phyloP scores from a whole-genome alignment of 1,140 invertebrate species.

The Macrotrachela quadricornifera region DNA sequence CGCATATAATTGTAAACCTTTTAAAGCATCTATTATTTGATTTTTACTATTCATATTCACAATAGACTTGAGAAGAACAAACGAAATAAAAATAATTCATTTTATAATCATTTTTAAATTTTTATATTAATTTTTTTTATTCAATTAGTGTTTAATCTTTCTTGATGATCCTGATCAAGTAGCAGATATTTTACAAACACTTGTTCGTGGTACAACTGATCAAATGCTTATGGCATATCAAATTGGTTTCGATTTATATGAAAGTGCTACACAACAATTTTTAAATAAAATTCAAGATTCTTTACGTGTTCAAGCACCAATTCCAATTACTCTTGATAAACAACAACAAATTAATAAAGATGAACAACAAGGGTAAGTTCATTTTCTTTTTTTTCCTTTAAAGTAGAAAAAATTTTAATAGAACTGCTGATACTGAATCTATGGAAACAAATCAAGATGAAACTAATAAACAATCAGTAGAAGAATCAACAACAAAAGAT shows the following conservation, averaged over 20 bases:
- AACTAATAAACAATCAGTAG: neutral
- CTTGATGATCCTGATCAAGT: constrained; percentile 58
- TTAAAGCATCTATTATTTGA: too few relatives aligned
- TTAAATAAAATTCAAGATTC: constrained; percentile 1
- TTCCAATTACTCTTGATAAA: neutral
- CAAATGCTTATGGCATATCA: constrained; percentile 87
- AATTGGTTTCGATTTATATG: constrained; percentile 94
- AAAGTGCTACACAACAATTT: constrained; percentile 94
- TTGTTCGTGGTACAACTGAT: constrained; percentile 44
- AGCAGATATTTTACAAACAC: constrained; percentile 65
- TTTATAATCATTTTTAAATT: too few relatives aligned
- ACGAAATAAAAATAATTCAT: neutral
- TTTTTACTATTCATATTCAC: too few relatives aligned
- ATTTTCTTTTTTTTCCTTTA: too few relatives aligned
- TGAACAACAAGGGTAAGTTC: too few relatives aligned
- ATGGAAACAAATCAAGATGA: constrained; percentile 25
- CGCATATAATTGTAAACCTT: too few relatives aligned
- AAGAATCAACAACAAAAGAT: neutral
- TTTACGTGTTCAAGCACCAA: neutral
- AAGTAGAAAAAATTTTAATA: too few relatives aligned
- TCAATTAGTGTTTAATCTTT: constrained; percentile 61
- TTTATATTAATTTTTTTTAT: neutral
- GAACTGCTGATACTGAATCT: constrained; percentile 31
- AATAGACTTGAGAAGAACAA: too few relatives aligned
- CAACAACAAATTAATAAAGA: neutral